Conservation (phyloP, 2,797 vertebrate species). For the Anableps anableps region DNA sequence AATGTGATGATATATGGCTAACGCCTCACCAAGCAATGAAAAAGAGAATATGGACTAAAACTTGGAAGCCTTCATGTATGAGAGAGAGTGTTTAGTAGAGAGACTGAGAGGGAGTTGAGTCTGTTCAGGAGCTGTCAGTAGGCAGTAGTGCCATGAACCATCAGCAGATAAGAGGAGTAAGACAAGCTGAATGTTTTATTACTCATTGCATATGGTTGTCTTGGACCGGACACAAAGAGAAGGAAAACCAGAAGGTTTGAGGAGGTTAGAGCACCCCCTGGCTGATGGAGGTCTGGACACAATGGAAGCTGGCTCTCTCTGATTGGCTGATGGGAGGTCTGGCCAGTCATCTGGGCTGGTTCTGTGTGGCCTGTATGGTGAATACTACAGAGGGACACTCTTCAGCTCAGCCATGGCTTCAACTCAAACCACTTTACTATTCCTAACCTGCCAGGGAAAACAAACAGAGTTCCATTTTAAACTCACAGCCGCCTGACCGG, state of each 20-base stretch:
- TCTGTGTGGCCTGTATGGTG: constrained; percentile 39
- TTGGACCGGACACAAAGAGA: constrained; percentile 20
- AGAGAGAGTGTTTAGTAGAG: too few relatives aligned
- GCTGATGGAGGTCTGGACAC: constrained; percentile 61
- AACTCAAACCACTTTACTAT: constrained; percentile 25
- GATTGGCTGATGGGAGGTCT: constrained; percentile 34
- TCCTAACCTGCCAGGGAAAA: constrained; percentile 37
- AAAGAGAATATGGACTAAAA: constrained; percentile 24
- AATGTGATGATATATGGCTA: constrained; percentile 70
- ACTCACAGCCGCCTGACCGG: constrained; percentile 31
- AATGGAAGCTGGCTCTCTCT: constrained; percentile 48
- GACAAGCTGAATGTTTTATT: constrained; percentile 44
- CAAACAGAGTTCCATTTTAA: constrained; percentile 64
- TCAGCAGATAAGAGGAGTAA: constrained; percentile 18
- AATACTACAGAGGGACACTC: constrained; percentile 23
- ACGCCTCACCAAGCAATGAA: constrained; percentile 17
- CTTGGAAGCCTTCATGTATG: background rate
- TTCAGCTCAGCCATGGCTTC: constrained; percentile 30
- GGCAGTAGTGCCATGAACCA: too few relatives aligned
- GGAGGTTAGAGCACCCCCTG: constrained; percentile 58
- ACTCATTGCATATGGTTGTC: constrained; percentile 24
- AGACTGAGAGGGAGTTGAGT: too few relatives aligned
- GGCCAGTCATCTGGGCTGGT: constrained; percentile 23
- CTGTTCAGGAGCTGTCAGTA: too few relatives aligned
- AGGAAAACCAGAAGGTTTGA: constrained; percentile 33